phyloP scores from a whole-genome alignment of 2,113 vertebrate genomes.

The Sardina pilchardus region DNA sequence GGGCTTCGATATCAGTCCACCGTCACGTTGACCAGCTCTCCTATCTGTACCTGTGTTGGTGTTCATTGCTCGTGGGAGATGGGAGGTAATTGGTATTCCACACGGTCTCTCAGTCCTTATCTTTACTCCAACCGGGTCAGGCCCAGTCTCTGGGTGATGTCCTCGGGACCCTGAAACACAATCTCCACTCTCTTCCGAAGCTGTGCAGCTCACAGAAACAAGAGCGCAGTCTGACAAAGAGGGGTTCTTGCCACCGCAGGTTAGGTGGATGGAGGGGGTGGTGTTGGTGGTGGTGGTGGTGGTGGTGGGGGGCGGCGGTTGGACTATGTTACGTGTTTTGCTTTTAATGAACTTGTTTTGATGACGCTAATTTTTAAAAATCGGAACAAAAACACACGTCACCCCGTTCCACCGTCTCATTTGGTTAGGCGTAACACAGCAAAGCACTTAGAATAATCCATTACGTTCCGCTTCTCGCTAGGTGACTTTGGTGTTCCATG shows the following conservation, averaged over 20 bases:
- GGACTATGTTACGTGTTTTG: not conserved
- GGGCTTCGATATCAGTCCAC: not conserved
- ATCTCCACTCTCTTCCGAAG: not conserved
- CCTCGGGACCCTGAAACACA: not conserved
- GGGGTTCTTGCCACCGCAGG: too few species aligned
- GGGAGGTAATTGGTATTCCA: not conserved
- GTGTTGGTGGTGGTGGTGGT: not conserved
- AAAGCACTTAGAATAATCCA: slow-evolving; percentile 6
- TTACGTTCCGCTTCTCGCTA: not conserved
- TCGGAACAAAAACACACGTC: not conserved
- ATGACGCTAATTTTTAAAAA: not conserved
- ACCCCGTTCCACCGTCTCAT: not conserved
- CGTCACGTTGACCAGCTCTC: not conserved
- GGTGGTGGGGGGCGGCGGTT: not conserved
- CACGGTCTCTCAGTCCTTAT: not conserved
- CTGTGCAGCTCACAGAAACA: not conserved
- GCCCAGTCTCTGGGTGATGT: not conserved
- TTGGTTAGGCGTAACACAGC: not conserved
- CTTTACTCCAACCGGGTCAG: not conserved
- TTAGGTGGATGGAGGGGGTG: not conserved
- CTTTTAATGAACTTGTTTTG: not conserved
- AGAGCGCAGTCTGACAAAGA: not conserved
- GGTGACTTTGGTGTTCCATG: not conserved
- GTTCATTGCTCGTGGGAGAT: not conserved
- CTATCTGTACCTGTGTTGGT: not conserved